Conservation (phyloP, 2,797 vertebrate species). For the Valencia hispanica region DNA sequence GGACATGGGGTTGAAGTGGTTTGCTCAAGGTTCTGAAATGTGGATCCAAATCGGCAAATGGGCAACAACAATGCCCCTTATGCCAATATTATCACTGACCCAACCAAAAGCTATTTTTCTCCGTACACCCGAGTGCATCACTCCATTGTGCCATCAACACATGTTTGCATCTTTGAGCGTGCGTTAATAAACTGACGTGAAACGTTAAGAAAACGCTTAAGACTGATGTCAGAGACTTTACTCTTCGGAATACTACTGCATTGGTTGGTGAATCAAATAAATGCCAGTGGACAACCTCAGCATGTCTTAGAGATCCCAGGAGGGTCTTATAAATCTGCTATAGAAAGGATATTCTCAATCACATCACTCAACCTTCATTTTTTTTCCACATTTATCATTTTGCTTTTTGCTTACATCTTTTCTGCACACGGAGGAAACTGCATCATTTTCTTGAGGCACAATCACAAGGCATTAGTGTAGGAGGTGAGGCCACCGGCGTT, state of each 20-base stretch:
- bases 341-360: slow-evolving; percentile 6
- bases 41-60: no score
- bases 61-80: no score
- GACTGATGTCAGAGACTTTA: background rate
- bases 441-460: slow-evolving; percentile 52
- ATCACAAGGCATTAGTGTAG: slow-evolving; percentile 66
- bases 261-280: slow-evolving; percentile 1
- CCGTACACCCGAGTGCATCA: no score
- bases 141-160: no score
- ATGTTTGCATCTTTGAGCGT: background rate
- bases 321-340: background rate
- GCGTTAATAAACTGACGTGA: background rate
- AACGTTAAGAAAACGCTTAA: background rate
- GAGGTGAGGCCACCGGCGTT: slow-evolving; percentile 72
- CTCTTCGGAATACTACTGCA: background rate
- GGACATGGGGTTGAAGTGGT: background rate
- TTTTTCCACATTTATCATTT: slow-evolving; percentile 16
- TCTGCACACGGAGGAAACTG: slow-evolving; percentile 26
- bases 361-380: slow-evolving; percentile 20
- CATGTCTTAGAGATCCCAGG: background rate
- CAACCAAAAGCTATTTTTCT: no score
- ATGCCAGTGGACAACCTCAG: background rate
- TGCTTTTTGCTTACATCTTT: slow-evolving; percentile 20
- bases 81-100: no score
- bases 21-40: background rate